phyloP scores from a whole-genome alignment of 2,888 invertebrate species.

The Cactoblastis cactorum region DNA sequence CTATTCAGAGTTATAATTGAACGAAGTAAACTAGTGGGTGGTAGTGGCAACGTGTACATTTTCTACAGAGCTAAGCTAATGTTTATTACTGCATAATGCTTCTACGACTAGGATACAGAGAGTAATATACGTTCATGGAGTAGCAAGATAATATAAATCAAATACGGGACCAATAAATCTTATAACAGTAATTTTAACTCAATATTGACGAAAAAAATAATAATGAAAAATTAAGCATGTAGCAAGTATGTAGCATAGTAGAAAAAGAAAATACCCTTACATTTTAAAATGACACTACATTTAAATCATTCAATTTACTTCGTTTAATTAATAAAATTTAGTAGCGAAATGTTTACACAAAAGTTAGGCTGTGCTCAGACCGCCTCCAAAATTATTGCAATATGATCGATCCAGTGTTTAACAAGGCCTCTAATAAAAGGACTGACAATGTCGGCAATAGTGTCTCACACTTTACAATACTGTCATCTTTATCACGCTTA shows the following conservation, averaged over 20 bases:
- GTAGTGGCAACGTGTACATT: neutral
- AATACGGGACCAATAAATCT: too few species aligned
- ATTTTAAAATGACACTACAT: too few species aligned
- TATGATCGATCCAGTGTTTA: neutral
- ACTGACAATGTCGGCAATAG: neutral
- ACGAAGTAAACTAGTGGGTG: neutral
- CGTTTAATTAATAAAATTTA: conserved; percentile 9
- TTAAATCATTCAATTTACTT: neutral
- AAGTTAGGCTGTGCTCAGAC: conserved; percentile 29
- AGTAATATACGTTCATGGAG: too few species aligned
- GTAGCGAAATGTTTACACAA: conserved; percentile 23
- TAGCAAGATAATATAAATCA: too few species aligned
- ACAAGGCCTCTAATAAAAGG: neutral
- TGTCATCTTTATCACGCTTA: too few species aligned
- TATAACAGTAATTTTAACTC: too few species aligned
- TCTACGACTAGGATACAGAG: too few species aligned
- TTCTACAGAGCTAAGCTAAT: neutral
- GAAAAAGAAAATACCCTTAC: too few species aligned
- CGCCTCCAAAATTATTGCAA: conserved; percentile 4
- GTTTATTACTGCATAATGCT: neutral
- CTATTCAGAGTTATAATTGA: neutral
- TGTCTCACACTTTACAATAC: neutral
- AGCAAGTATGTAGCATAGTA: too few species aligned
- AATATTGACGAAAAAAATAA: too few species aligned
- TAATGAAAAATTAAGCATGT: too few species aligned